Evolutionary conservation across 2,113 vertebrate genomes (phyloP).

Genomic region (Phodopus roborovskii): DNA sequence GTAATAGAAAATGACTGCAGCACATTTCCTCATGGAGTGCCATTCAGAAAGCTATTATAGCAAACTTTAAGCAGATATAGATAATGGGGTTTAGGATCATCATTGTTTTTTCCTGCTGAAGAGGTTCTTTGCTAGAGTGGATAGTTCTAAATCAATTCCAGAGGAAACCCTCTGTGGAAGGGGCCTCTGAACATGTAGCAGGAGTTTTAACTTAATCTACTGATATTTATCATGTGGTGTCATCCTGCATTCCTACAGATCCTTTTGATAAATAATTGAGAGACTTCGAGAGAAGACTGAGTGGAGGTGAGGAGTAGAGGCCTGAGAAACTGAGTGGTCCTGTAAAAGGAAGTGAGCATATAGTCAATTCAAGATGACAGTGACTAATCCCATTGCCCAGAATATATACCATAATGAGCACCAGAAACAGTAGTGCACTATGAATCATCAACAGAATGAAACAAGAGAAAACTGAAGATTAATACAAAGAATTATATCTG

Average conservation of each 20-base stretch:
- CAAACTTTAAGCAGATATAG: background rate
- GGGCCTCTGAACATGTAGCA: background rate
- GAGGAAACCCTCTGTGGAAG: background rate
- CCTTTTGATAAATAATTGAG: background rate
- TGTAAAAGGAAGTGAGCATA: background rate
- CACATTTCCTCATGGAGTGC: background rate
- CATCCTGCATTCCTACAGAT: background rate
- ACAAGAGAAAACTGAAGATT: background rate
- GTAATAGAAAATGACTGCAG: background rate
- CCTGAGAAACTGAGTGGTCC: background rate
- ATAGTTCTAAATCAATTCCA: background rate
- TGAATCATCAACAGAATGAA: background rate
- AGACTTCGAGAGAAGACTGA: background rate
- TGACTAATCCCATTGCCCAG: background rate
- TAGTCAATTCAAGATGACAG: background rate
- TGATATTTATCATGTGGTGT: background rate
- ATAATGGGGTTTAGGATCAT: background rate
- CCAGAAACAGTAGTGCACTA: background rate
- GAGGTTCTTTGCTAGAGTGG: background rate
- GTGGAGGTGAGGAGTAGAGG: background rate
- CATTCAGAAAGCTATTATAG: background rate
- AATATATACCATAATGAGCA: background rate
- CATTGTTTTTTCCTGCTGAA: background rate
- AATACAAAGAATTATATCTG: no score
- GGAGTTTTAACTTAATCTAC: background rate